phyloP scores from a whole-genome alignment of 1,140 invertebrate genomes.

The Glossosoma conforme region DNA sequence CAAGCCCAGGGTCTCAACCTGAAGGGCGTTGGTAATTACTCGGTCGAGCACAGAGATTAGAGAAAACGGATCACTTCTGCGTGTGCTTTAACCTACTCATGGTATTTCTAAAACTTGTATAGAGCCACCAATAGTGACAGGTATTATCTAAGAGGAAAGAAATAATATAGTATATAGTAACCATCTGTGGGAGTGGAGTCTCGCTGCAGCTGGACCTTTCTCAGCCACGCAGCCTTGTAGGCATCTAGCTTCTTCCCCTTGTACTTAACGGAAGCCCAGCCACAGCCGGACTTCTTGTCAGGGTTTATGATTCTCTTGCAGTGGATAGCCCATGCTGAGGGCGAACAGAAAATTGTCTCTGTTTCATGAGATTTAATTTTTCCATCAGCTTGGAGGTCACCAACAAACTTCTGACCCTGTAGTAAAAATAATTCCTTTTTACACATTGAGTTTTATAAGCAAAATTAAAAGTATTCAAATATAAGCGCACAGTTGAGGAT shows the following conservation, averaged over 20 bases:
- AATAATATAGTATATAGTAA: too few relatives aligned
- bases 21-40: too few relatives aligned
- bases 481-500: too few relatives aligned
- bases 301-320: conserved; percentile 89
- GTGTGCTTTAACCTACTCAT: too few relatives aligned
- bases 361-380: conserved; percentile 86
- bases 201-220: conserved; percentile 60
- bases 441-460: too few relatives aligned
- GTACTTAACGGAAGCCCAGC: conserved; percentile 82
- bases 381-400: conserved; percentile 78
- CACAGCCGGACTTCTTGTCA: conserved; percentile 86
- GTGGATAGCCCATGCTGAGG: conserved; percentile 87
- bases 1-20: too few relatives aligned
- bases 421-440: conserved; percentile 36
- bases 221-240: conserved; percentile 80
- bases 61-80: too few relatives aligned
- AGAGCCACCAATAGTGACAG: too few relatives aligned
- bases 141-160: background rate
- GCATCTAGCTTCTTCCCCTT: conserved; percentile 80
- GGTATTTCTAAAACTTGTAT: too few relatives aligned
- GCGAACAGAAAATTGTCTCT: conserved; percentile 81
- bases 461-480: too few relatives aligned
- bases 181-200: conserved; percentile 35
- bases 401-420: conserved; percentile 83
- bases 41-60: too few relatives aligned